Conservation (phyloP, 53 echinoderm and acorn worm genomes). For the Apostichopus leukothele region DNA sequence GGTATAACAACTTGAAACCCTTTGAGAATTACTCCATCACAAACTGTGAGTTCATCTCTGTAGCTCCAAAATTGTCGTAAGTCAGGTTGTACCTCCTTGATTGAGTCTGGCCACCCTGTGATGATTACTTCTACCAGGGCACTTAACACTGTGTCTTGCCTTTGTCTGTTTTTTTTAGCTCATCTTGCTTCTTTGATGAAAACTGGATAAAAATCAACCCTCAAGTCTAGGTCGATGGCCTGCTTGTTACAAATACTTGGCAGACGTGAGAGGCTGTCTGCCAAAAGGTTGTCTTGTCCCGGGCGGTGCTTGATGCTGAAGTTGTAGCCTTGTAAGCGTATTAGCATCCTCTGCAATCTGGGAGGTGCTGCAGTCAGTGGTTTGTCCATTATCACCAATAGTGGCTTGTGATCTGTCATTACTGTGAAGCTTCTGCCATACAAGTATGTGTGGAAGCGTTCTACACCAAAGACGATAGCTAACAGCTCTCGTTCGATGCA, state of each 20-base stretch:
- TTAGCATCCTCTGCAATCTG: conserved; percentile 53
- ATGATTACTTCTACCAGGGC: conserved; percentile 49
- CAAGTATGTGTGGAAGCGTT: conserved; percentile 63
- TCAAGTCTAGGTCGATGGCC: conserved; percentile 46
- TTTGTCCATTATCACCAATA: conserved; percentile 50
- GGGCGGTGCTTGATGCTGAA: conserved; percentile 45
- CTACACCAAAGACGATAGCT: conserved; percentile 50
- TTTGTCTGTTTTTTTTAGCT: conserved; percentile 24
- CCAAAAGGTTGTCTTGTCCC: conserved; percentile 24
- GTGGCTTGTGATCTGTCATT: conserved; percentile 60
- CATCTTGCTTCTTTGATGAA: conserved; percentile 5
- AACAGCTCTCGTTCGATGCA: conserved; percentile 57
- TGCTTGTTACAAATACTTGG: conserved; percentile 20
- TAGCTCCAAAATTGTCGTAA: conserved; percentile 60
- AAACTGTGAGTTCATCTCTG: conserved; percentile 60
- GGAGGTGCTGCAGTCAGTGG: conserved; percentile 58
- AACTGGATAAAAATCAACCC: conserved; percentile 41
- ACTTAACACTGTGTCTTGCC: conserved; percentile 40
- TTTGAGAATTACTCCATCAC: conserved; percentile 49
- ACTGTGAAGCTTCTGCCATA: conserved; percentile 58
- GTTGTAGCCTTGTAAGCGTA: conserved; percentile 55
- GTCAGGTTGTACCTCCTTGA: conserved; percentile 56
- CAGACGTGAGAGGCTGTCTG: conserved; percentile 40
- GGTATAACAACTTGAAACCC: not conserved
- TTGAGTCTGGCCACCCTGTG: conserved; percentile 58